These are phyloP conservation scores for Drosophila bunnanda DNA, from an alignment of 2,888 invertebrate species.

Conservation along the genomic window DNA sequence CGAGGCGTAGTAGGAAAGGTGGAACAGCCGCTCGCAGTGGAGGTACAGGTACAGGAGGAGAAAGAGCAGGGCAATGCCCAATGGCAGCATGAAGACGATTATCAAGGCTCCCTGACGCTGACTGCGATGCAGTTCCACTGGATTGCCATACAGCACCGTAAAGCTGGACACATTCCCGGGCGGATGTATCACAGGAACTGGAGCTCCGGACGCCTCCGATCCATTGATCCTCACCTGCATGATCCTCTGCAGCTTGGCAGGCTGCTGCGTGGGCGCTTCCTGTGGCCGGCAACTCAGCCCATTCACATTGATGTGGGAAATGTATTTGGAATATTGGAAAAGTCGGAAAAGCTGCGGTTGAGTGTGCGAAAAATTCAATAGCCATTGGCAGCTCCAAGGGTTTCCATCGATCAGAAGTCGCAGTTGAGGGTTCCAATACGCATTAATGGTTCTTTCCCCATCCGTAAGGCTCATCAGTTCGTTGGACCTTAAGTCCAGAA, in stretches of 20 bases:
- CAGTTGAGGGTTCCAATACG: constrained; percentile 38
- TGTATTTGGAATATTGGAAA: constrained; percentile 82
- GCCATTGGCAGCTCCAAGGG: constrained; percentile 83
- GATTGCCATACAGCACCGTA: constrained; percentile 77
- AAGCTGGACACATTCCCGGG: constrained; percentile 68
- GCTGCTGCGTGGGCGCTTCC: constrained; percentile 5
- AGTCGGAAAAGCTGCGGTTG: constrained; percentile 81
- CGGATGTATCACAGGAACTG: constrained; percentile 21
- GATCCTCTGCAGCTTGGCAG: constrained; percentile 13
- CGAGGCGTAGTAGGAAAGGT: constrained; percentile 79
- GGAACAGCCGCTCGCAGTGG: constrained; percentile 83
- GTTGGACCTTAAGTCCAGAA: constrained; percentile 72
- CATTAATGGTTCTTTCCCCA: neutral
- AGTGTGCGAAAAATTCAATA: constrained; percentile 77
- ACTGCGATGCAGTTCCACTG: constrained; percentile 78
- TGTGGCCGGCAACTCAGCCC: constrained; percentile 80
- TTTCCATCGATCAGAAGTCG: constrained; percentile 80
- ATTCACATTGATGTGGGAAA: constrained; percentile 83
- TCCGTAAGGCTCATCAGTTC: constrained; percentile 56
- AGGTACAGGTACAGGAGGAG: constrained; percentile 82
- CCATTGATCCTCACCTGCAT: constrained; percentile 14
- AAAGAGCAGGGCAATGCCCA: constrained; percentile 82
- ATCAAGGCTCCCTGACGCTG: constrained; percentile 82
- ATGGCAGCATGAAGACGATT: constrained; percentile 82
- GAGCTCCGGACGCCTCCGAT: neutral